A percentile compares a stretch with the other conserved stretches of the same genome.
These are phyloP conservation scores for Cyprinella venusta DNA, from an alignment of 2,797 vertebrate species.

Conservation along the genomic window DNA sequence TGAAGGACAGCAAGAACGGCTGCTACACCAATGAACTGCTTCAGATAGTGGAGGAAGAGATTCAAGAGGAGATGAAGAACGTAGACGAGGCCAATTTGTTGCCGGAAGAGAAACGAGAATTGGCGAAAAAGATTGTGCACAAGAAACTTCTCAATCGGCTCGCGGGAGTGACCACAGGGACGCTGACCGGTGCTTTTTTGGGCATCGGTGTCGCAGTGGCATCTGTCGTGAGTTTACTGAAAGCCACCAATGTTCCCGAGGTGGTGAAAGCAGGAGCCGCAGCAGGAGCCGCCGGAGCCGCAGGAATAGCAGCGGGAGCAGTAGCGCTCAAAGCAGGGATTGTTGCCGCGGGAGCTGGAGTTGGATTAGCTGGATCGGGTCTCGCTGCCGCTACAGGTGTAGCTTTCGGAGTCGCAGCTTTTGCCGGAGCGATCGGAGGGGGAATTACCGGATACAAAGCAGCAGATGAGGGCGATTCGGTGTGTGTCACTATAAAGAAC, in stretches of 20 bases:
- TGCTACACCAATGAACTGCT: constrained; percentile 51
- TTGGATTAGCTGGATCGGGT: neutral
- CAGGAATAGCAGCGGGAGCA: neutral
- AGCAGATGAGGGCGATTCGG: neutral
- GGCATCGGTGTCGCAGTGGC: constrained; percentile 32
- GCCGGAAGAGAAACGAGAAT: neutral
- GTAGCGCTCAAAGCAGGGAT: constrained; percentile 38
- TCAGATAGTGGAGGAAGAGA: constrained; percentile 29
- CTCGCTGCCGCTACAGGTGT: neutral
- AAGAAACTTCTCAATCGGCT: neutral
- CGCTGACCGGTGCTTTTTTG: constrained; percentile 32
- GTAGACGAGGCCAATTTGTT: neutral
- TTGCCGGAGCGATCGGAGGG: constrained; percentile 40
- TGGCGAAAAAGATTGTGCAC: constrained; percentile 6
- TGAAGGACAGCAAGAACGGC: constrained; percentile 15
- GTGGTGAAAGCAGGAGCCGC: neutral
- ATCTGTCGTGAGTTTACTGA: constrained; percentile 6
- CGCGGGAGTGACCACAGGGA: constrained; percentile 35
- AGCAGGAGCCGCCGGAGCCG: neutral
- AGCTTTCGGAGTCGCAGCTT: neutral
- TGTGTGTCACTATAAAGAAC: constrained; percentile 3
- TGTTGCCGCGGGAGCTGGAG: accelerated
- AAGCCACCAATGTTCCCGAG: neutral
- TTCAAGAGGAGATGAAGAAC: constrained; percentile 22
- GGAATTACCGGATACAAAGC: constrained; percentile 28